Conservation (phyloP, 2,888 invertebrate genomes). For the Merodon equestris region DNA sequence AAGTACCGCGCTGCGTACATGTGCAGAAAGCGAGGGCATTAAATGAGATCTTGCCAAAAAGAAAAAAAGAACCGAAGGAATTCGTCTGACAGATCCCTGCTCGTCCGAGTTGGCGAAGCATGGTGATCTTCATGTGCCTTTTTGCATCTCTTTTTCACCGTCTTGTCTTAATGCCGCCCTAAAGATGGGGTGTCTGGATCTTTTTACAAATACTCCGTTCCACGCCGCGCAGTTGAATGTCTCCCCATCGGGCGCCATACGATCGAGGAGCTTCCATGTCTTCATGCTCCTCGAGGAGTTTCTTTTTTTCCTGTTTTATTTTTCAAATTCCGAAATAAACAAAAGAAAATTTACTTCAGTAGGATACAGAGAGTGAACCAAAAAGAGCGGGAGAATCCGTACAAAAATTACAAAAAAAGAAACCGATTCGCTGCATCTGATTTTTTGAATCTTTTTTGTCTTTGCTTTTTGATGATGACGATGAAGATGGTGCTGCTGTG, state of each 20-base stretch:
- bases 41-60: constrained; percentile 45
- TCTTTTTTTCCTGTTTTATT: constrained; percentile 36
- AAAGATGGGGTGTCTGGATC: constrained; percentile 28
- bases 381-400: background rate
- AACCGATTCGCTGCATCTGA: constrained; percentile 55
- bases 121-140: no score
- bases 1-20: constrained; percentile 35
- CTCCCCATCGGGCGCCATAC: constrained; percentile 55
- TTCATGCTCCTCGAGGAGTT: constrained; percentile 31
- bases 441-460: constrained; percentile 16
- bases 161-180: constrained; percentile 34
- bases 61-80: background rate
- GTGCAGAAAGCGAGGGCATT: constrained; percentile 31
- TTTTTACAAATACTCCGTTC: constrained; percentile 2
- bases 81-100: background rate
- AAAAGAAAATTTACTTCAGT: background rate
- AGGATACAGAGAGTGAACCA: background rate
- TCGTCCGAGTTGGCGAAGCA: background rate
- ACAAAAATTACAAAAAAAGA: constrained; percentile 28
- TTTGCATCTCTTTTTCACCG: constrained; percentile 20
- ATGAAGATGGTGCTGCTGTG: constrained; percentile 34
- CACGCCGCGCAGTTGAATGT: background rate
- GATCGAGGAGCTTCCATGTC: constrained; percentile 15
- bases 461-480: constrained; percentile 34
- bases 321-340: constrained; percentile 43